A percentile compares a stretch with the other conserved stretches of the same genome.
Conservation (phyloP, 2,797 vertebrate species). For the Tarsius wallacei region DNA sequence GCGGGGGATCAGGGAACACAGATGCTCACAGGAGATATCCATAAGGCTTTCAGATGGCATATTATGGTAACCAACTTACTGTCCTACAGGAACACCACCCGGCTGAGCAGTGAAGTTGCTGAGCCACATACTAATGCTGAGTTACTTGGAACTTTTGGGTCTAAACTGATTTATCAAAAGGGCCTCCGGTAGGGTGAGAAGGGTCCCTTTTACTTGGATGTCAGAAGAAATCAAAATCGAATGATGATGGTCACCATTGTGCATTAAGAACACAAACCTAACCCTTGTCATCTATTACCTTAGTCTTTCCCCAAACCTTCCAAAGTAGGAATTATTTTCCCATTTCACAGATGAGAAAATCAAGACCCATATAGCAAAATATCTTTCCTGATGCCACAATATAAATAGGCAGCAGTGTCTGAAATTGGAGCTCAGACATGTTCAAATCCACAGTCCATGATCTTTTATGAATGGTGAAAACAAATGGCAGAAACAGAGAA, state of each 20-base stretch:
- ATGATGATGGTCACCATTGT: neutral
- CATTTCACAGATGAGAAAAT: constrained; percentile 23
- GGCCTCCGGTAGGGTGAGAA: neutral
- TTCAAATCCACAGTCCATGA: neutral
- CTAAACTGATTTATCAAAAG: neutral
- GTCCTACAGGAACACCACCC: neutral
- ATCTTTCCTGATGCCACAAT: neutral
- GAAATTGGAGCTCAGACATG: neutral
- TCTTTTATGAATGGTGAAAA: neutral
- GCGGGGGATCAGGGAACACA: neutral
- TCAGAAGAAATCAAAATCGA: neutral
- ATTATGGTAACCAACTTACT: too few relatives aligned
- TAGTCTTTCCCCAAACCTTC: neutral
- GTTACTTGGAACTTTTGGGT: neutral
- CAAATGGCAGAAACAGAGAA: neutral
- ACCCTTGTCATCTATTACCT: neutral
- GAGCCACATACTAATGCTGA: too few relatives aligned
- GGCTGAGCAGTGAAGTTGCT: neutral
- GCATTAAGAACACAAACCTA: neutral
- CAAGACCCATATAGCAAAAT: neutral
- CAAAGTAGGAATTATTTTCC: neutral
- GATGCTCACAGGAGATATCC: neutral
- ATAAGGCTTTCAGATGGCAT: too few relatives aligned
- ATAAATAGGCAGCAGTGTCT: neutral
- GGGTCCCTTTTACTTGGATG: neutral